phyloP scores from a whole-genome alignment of 2,888 invertebrate genomes.

The Rhaphigaster nebulosa region DNA sequence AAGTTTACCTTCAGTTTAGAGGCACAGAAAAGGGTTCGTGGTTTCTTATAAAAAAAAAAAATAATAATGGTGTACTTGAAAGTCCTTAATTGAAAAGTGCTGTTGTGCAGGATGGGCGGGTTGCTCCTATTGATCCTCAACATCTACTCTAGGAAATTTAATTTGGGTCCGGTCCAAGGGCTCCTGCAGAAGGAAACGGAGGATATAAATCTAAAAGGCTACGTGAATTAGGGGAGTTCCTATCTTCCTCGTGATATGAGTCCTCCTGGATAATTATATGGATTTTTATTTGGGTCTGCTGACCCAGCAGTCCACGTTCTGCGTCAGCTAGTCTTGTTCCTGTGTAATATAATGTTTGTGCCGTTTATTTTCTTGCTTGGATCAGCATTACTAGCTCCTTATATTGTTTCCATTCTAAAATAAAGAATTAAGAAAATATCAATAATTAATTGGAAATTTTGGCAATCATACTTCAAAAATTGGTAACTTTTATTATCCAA shows the following conservation, averaged over 20 bases:
- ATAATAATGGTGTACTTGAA: background rate
- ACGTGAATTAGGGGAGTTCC: constrained; percentile 8
- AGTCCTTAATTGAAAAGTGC: constrained; percentile 16
- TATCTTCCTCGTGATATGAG: background rate
- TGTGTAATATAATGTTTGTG: background rate
- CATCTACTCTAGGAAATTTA: constrained; percentile 52
- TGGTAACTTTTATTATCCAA: too few species aligned
- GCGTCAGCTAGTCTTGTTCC: background rate
- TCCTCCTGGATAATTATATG: background rate
- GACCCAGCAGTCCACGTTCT: background rate
- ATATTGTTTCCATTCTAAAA: background rate
- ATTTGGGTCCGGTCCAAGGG: constrained; percentile 51
- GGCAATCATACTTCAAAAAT: too few species aligned
- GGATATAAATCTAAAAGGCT: constrained; percentile 29
- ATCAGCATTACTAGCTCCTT: background rate
- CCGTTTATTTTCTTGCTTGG: background rate
- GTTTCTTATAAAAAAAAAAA: background rate
- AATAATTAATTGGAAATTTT: background rate
- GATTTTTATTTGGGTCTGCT: constrained; percentile 2
- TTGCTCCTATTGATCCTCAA: constrained; percentile 20
- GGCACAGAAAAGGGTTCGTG: background rate
- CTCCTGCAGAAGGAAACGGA: constrained; percentile 44
- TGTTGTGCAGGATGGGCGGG: background rate
- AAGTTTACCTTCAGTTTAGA: background rate
- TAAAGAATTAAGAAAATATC: background rate